Evolutionary conservation across 92 coral and sea anemone species (phyloP), one percentile per base, ranked within the genome.

Genomic region (Epizoanthus ramosus): DNA sequence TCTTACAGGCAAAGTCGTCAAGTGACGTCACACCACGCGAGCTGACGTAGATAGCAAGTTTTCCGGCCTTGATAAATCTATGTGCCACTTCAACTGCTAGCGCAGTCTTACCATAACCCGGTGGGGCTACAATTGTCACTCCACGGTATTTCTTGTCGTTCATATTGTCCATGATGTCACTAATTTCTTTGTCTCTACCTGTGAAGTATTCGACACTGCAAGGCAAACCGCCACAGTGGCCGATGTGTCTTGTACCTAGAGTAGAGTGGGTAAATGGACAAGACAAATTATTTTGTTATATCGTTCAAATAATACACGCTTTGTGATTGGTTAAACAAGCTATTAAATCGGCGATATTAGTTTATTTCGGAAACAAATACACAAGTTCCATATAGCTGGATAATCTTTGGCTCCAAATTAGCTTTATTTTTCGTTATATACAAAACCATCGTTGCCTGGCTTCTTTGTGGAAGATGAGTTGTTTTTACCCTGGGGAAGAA

Each of bases 51-150:
- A 83, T 68, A 8, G 43, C 84, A 33, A 25, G 37, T 16, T 73
- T 61, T 19, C 82, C 89, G 14, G n/a, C 21, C 15, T 19, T 4
- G 39, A 80, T 73, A 68, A 71, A 18, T 57, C 43, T 80, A 21
- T 80, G 68, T 39, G 81, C 89, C 12, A 64, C 80, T n/a, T 86
- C 86, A 8, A 66, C 68, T 33, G 69, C 89, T 22, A 80, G 73
- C 5, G 81, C 60, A 0, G 89, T 86, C 54, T 81, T 86, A 8
- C 89, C 89, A 52, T 86, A 81, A 43, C 89, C 89, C 22, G 81
- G 74, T 1, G 82, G 74, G 24, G 86, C 79, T 5, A 56, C 12
- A 7, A 73, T 41, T 53, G 45, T 57, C 19, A 50, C 79, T 23
- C 63, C 63, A 23, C 35, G 28, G 45, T 73, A 73, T n/a, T 73